Percentiles rank a stretch among this genome's conserved stretches.
phyloP scores from a whole-genome alignment of 2,797 vertebrate species.

The Helicolenus hilgendorfi region DNA sequence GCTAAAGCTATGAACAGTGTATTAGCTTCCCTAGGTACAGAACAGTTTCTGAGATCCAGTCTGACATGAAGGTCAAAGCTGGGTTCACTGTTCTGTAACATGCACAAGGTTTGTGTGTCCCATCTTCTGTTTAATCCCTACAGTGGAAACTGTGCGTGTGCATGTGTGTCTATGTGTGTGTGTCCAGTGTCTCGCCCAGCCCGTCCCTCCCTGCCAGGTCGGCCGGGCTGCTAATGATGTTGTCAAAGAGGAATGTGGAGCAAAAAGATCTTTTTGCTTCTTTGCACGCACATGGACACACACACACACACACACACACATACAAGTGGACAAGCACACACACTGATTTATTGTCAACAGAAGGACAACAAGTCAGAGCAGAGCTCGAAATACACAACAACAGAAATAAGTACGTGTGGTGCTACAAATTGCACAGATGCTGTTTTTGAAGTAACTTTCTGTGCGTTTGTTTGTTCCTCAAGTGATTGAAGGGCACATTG shows the following conservation, averaged over 20 bases:
- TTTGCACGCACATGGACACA: slow-evolving; percentile 47
- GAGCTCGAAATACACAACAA: background rate
- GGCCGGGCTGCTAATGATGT: slow-evolving; percentile 42
- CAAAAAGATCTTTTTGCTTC: slow-evolving; percentile 34
- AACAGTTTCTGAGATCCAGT: background rate
- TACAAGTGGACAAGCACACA: background rate
- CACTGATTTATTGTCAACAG: background rate
- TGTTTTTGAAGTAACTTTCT: slow-evolving; percentile 10
- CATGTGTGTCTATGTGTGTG: background rate
- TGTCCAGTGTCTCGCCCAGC: slow-evolving; percentile 49
- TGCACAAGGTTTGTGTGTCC: background rate
- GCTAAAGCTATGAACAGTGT: no score
- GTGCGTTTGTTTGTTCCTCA: background rate
- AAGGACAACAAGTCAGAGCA: background rate
- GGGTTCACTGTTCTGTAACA: background rate
- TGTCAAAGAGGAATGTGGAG: slow-evolving; percentile 57
- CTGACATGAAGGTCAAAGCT: background rate
- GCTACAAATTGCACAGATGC: background rate
- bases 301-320: slow-evolving; percentile 10
- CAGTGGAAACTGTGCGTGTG: background rate
- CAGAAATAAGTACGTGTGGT: background rate
- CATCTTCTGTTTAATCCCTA: background rate
- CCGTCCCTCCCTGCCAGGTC: slow-evolving; percentile 32
- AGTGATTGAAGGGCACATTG: background rate
- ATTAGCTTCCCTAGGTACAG: background rate